Conservation (phyloP, 1,140 invertebrate genomes). For the Heliconius hewitsoni region DNA sequence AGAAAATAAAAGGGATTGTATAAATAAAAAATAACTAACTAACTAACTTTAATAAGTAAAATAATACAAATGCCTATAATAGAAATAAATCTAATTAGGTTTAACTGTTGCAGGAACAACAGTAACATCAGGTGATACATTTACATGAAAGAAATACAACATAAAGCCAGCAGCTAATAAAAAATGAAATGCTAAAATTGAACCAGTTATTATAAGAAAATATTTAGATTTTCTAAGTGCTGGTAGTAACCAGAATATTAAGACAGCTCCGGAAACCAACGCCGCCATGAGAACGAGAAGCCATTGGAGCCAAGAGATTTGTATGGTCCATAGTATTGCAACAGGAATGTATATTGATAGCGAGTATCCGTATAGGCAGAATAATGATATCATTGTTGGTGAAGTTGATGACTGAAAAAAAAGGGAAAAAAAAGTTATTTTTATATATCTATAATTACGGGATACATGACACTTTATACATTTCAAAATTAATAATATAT, state of each 20-base stretch:
- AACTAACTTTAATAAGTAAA: background rate
- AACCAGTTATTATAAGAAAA: slow-evolving; percentile 85
- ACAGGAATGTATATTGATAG: slow-evolving; percentile 96
- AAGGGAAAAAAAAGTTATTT: slow-evolving; percentile 21
- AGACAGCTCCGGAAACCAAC: slow-evolving; percentile 91
- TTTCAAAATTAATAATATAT: too few species aligned
- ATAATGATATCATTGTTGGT: slow-evolving; percentile 89
- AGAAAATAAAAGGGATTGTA: background rate
- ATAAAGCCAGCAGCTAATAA: slow-evolving; percentile 92
- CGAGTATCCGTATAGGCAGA: slow-evolving; percentile 98
- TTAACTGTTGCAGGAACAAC: slow-evolving; percentile 34
- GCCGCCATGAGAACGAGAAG: slow-evolving; percentile 90
- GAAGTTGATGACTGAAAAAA: slow-evolving; percentile 79
- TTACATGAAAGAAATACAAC: slow-evolving; percentile 83
- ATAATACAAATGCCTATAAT: background rate
- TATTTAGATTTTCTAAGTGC: slow-evolving; percentile 86
- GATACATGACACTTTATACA: too few species aligned
- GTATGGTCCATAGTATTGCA: slow-evolving; percentile 95
- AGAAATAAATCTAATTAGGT: background rate
- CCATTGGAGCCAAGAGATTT: slow-evolving; percentile 93
- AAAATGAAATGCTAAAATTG: slow-evolving; percentile 89
- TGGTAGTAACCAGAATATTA: slow-evolving; percentile 91
- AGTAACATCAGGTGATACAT: slow-evolving; percentile 34
- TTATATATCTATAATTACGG: too few species aligned
- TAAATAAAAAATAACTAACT: background rate